Evolutionary conservation across 2,888 invertebrate genomes (phyloP), one percentile per base, ranked within the genome.

Genomic region (Conus canariensis): DNA sequence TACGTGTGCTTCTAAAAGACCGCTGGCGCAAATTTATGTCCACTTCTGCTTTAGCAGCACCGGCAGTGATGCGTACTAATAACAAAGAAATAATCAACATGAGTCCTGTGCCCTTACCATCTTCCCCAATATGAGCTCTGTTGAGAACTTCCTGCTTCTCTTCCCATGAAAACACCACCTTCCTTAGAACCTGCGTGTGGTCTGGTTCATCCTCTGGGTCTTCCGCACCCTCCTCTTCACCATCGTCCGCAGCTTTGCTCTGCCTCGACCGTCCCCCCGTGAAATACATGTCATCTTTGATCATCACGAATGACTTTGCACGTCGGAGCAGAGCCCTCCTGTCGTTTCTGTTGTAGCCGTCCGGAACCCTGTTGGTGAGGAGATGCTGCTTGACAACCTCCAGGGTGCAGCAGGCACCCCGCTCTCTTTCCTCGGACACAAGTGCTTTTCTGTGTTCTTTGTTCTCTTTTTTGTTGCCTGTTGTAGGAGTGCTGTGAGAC

Each of bases 131-230:
- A 88, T 92, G 92, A 19, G 86, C 74, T 74, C 70, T 45, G 22
- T 91, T 74, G 8, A 92, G 77, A 6, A 90, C 80, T 16, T 90
- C 59, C 12, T 90, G 77, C 67, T 91, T 90, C 58, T 91, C 90
- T 80, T 91, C 89, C 6, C 85, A 85, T 9, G 90, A 86, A 30
- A 86, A 67, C 45, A 86, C 25, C 64, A 86, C 86, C n/a, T 86
- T 86, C 86, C 86, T 67, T 5, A 86, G 86, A 60, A 86, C 67
- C 86, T 86, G 86, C 9, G 86, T 86, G 67, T 86, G 86, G 30
- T 86, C 86, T 19, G 86, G 86, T 19, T 86, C 86, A 9, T 86
- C 60, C 19, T 86, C 86, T 19, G 86, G 86, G 58, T 86, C 60
- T 19, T 86, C 86, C 7, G 30, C 86, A 4, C 25, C 59, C 30